Conservation (phyloP, 2,797 vertebrate species). For the Amphiprion clarkii region DNA sequence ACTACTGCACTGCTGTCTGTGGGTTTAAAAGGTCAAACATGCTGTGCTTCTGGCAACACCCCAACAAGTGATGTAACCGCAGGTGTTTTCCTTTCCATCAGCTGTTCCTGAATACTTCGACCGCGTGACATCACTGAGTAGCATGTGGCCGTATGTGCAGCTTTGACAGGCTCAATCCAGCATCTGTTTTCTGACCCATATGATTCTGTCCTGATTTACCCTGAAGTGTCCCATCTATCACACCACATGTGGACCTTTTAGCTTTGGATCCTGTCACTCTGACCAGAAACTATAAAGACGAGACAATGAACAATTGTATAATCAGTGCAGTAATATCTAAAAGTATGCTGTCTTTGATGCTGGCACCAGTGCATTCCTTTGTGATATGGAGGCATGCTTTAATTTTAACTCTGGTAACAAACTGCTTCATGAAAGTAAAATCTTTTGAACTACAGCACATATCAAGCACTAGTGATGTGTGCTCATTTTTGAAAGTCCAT, state of each 20-base stretch:
- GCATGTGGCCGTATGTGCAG: neutral
- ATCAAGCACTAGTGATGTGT: neutral
- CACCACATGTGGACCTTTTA: neutral
- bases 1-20: neutral
- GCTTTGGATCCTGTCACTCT: neutral
- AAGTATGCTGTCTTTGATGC: neutral
- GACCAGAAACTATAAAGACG: neutral
- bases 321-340: neutral
- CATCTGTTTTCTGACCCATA: neutral
- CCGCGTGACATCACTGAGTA: constrained; percentile 14
- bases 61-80: constrained; percentile 26
- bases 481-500: too few relatives aligned
- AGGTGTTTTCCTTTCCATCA: constrained; percentile 32
- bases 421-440: too few relatives aligned
- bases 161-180: neutral
- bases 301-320: neutral
- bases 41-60: constrained; percentile 8
- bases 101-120: constrained; percentile 15
- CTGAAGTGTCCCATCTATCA: neutral
- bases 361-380: too few relatives aligned
- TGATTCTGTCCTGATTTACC: neutral
- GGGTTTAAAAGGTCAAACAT: constrained; percentile 15
- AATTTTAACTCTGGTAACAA: too few relatives aligned
- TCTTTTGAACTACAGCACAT: too few relatives aligned
- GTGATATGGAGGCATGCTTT: too few relatives aligned